These are phyloP conservation scores for Thaumetopoea pityocampa DNA, from an alignment of 1,140 invertebrate species.

Conservation along the genomic window DNA sequence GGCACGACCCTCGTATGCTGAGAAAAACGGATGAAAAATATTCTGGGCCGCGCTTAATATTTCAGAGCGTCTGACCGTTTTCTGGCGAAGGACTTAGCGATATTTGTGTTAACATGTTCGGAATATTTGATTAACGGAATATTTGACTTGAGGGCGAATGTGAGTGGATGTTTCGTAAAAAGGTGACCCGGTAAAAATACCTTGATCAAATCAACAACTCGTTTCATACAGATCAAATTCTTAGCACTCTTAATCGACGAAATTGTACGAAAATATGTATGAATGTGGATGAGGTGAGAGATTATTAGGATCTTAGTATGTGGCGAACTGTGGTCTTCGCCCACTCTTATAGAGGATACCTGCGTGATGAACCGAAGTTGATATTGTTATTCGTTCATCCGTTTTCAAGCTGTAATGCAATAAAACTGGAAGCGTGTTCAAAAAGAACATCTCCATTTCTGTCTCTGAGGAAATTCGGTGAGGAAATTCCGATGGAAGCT, in stretches of 20 bases:
- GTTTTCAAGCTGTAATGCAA: constrained; percentile 16
- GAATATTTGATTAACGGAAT: constrained; percentile 1
- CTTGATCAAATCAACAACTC: no score
- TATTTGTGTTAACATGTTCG: constrained; percentile 17
- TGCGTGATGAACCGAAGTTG: constrained; percentile 5
- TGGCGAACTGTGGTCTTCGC: not conserved
- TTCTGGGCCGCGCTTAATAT: constrained; percentile 33
- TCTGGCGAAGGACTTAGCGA: constrained; percentile 14
- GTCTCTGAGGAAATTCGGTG: constrained; percentile 37
- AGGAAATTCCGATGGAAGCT: constrained; percentile 33
- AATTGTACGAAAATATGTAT: no score
- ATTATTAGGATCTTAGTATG: no score
- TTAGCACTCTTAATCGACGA: no score
- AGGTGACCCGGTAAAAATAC: no score
- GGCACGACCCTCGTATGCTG: no score
- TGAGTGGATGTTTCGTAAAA: no score
- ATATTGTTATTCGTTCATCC: constrained; percentile 10
- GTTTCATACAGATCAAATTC: no score
- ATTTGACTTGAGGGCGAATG: not conserved
- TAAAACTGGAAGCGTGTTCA: constrained; percentile 17
- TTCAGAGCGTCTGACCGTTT: constrained; percentile 39
- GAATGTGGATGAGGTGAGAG: no score
- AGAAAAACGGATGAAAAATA: constrained; percentile 58
- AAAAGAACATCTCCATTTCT: constrained; percentile 29
- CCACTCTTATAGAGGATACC: no score